phyloP scores from a whole-genome alignment of 1,140 invertebrate genomes.

The Heterodera schachtii region DNA sequence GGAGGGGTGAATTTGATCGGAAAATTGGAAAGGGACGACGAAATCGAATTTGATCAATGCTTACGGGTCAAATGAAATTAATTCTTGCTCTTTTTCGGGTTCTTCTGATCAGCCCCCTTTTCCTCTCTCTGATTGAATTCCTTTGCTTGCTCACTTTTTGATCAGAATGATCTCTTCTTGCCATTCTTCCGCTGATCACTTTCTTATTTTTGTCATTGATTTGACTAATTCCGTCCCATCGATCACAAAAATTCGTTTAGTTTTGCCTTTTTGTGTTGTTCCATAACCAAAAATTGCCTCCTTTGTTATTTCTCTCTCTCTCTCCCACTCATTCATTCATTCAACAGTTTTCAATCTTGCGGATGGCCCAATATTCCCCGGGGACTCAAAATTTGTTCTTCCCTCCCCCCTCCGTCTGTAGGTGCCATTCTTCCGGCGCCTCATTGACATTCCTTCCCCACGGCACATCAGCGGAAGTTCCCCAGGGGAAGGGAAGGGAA shows the following conservation, averaged over 20 bases:
- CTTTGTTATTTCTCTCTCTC: not conserved
- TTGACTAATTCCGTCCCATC: too few relatives aligned
- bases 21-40: not conserved
- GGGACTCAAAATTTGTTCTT: not conserved
- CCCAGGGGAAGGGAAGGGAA: not conserved
- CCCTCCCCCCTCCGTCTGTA: not conserved
- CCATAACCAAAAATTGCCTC: not conserved
- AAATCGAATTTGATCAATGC: too few relatives aligned
- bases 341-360: slow-evolving; percentile 1
- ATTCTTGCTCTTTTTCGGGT: too few relatives aligned
- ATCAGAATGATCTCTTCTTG: too few relatives aligned
- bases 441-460: slow-evolving; percentile 1
- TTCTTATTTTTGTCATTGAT: too few relatives aligned
- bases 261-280: not conserved
- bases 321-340: not conserved
- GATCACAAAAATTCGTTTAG: too few relatives aligned
- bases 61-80: too few relatives aligned
- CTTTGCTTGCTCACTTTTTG: too few relatives aligned
- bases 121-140: too few relatives aligned
- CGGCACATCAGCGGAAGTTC: too few relatives aligned
- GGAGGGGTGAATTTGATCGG: not conserved
- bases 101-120: too few relatives aligned
- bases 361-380: not conserved
- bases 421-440: not conserved
- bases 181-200: too few relatives aligned